Evolutionary conservation across 2,888 invertebrate genomes (phyloP).

Genomic region (Heliothis peltigera): DNA sequence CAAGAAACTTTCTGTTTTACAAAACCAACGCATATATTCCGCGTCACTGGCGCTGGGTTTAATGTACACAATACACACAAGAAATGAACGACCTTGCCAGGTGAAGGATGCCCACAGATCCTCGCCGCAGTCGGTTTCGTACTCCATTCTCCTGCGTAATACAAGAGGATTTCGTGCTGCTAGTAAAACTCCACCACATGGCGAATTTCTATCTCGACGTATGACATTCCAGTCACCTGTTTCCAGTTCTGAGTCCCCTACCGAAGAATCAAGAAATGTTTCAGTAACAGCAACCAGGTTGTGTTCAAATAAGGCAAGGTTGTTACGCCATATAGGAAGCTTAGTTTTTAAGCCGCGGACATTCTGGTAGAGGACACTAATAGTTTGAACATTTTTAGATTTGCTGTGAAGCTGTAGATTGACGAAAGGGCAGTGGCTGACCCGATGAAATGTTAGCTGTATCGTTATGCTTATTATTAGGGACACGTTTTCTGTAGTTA

Average conservation of each 20-base stretch:
- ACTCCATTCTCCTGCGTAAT: not conserved
- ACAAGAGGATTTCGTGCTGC: not conserved
- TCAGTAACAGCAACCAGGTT: constrained; percentile 3
- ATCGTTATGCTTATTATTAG: not conserved
- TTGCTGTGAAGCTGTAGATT: not conserved
- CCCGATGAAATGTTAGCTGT: not conserved
- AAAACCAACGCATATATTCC: constrained; percentile 14
- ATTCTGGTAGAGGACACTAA: not conserved
- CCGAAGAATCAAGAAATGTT: not conserved
- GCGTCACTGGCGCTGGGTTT: constrained; percentile 7
- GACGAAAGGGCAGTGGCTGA: not conserved
- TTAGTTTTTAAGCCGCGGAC: constrained; percentile 4
- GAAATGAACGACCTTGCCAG: not conserved
- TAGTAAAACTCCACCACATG: not conserved
- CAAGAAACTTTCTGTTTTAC: constrained; percentile 13
- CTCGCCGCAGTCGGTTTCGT: not conserved
- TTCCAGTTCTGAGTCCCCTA: constrained; percentile 1
- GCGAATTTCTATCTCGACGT: not conserved
- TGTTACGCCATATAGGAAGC: constrained; percentile 1
- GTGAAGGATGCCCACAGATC: constrained; percentile 1
- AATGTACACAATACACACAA: constrained; percentile 1
- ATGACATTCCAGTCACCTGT: not conserved
- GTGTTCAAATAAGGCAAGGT: not conserved
- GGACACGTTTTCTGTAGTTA: not conserved
- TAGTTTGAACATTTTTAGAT: not conserved